Evolutionary conservation across 1,140 invertebrate genomes (phyloP), one percentile per base, ranked within the genome.

Genomic region (Archivesica marissinica): DNA sequence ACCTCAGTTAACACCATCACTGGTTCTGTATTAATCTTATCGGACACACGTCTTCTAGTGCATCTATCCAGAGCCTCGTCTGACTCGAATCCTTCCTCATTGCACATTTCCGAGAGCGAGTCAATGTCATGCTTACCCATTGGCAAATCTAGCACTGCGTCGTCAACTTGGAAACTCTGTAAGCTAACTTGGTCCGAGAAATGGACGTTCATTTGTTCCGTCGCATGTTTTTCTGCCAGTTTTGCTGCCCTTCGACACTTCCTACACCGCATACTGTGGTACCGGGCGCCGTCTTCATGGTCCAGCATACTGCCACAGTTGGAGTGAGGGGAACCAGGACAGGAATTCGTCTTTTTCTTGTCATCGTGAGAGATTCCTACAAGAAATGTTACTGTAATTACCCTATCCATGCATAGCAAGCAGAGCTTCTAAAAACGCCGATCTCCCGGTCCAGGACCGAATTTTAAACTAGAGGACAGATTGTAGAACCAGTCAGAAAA

Each of bases 1-100:
- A 92, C 91, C 52, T 92, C 88, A 2, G 91, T 91, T 72, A 92
- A 68, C 20, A 86, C 80, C 6, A 80, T 74, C 17, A 50, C 85
- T 23, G 72, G 82, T 13, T 89, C 74, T 2, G 81, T 77, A n/a
- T 86, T 87, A 39, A 74, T 84, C 25, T 80, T 66, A n/a, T 85
- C 70, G 3, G 82, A 38, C 17, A 47, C 76, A 17, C 41, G 56
- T 50, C 50, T 41, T 74, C 50, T 81, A 50, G 74, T 77, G 54
- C 44, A 44, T 52, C 59, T 81, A 28, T 80, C 72, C 20, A 68
- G 54, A 15, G 56, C 54, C 41, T 77, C 83, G 28, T 64, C 70
- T 39, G 86, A 82, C 11, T 87, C 82, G 35, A 86, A 84, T 0
- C 47, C 85, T 17, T 87, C 84, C 50, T 88, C 85, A 81, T 84